A percentile compares a stretch with the other conserved stretches of the same genome.
These are phyloP conservation scores for Crematogaster levior DNA, from an alignment of 2,888 invertebrate genomes.

Conservation along the genomic window DNA sequence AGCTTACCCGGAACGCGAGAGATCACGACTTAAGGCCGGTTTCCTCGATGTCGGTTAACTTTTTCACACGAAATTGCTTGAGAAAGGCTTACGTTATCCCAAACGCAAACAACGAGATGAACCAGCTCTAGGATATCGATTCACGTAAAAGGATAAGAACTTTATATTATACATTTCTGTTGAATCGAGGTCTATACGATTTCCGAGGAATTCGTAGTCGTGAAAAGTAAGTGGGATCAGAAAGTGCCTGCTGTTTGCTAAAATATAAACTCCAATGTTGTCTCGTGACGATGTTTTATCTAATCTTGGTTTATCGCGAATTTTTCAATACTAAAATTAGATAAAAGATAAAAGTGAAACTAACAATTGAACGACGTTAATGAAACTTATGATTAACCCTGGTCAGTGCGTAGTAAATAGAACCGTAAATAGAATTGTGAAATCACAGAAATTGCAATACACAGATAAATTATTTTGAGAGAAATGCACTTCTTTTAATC, in stretches of 20 bases:
- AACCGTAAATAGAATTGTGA: background rate
- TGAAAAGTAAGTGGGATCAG: constrained; percentile 3
- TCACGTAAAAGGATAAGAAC: background rate
- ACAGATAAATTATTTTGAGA: background rate
- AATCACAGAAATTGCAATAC: too few species aligned
- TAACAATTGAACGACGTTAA: background rate
- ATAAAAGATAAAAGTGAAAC: constrained; percentile 19
- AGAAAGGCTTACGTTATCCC: constrained; percentile 1
- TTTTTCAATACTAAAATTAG: constrained; percentile 1
- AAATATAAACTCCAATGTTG: background rate
- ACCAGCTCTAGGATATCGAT: background rate
- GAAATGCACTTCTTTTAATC: background rate
- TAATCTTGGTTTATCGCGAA: constrained; percentile 37
- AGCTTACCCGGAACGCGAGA: constrained; percentile 24
- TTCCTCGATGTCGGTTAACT: constrained; percentile 14
- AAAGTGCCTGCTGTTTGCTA: background rate
- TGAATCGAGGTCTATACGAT: constrained; percentile 5
- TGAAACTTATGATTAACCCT: constrained; percentile 9
- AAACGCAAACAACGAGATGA: background rate
- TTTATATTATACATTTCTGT: background rate
- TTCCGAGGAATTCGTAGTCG: background rate
- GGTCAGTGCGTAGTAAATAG: constrained; percentile 17
- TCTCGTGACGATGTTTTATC: background rate
- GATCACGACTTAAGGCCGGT: constrained; percentile 28
- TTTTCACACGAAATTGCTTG: constrained; percentile 23